Evolutionary conservation across 1,140 invertebrate species (phyloP).

Genomic region (Bombus superbus): DNA sequence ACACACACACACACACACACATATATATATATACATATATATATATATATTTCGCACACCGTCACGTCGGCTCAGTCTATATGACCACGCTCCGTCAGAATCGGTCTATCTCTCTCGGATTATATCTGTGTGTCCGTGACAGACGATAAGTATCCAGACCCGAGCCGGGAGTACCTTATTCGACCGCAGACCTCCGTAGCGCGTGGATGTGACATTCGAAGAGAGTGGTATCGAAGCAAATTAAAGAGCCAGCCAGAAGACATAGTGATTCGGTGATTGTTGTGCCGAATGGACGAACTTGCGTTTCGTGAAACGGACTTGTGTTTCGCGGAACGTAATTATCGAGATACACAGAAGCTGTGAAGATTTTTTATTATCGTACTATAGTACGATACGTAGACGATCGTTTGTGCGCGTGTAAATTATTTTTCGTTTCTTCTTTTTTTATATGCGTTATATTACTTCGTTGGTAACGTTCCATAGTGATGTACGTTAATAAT

Average conservation of each 20-base stretch:
- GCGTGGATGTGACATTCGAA: neutral
- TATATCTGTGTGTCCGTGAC: slow-evolving; percentile 11
- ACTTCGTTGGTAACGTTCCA: too few species aligned
- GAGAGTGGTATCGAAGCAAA: neutral
- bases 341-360: neutral
- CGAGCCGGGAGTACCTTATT: neutral
- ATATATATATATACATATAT: too few species aligned
- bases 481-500: too few species aligned
- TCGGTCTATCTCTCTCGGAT: slow-evolving; percentile 1
- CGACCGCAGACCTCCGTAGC: slow-evolving; percentile 2
- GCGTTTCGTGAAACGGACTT: too few species aligned
- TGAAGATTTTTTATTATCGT: too few species aligned
- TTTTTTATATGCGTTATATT: too few species aligned
- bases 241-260: neutral
- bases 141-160: neutral
- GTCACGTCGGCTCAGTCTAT: neutral
- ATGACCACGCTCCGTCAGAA: slow-evolving; percentile 16
- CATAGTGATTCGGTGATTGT: neutral
- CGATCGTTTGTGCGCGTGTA: too few species aligned
- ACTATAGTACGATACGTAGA: too few species aligned
- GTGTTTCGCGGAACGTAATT: too few species aligned
- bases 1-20: too few species aligned
- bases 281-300: slow-evolving; percentile 9
- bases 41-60: neutral
- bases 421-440: too few species aligned